Percentiles rank a stretch among this genome's conserved stretches.
These are phyloP conservation scores for Dendrophyllia cribrosa DNA, from an alignment of 64 coral and sea anemone species.

Conservation along the genomic window DNA sequence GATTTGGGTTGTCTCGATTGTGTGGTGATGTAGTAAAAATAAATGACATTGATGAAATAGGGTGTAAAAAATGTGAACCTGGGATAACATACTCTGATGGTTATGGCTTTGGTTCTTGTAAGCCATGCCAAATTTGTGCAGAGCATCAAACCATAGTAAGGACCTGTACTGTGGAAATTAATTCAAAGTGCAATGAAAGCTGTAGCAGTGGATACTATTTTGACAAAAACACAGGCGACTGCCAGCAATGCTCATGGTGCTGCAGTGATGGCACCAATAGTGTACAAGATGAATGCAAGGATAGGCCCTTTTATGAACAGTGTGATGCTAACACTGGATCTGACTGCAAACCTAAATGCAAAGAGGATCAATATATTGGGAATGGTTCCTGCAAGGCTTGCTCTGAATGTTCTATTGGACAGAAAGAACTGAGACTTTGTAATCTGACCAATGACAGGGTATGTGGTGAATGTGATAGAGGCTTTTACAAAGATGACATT, in stretches of 20 bases:
- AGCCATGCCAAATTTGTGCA: constrained; percentile 39
- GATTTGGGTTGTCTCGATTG: constrained; percentile 9
- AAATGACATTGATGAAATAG: background rate
- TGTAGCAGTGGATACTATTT: constrained; percentile 45
- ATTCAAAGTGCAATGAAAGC: constrained; percentile 24
- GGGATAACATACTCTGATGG: constrained; percentile 34
- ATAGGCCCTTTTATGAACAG: constrained; percentile 43
- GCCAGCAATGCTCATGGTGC: constrained; percentile 60
- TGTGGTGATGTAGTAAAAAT: constrained; percentile 9
- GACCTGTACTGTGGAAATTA: constrained; percentile 24
- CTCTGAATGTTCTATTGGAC: constrained; percentile 45
- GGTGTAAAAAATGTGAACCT: constrained; percentile 8
- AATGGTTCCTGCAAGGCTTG: constrained; percentile 35
- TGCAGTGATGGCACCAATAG: background rate
- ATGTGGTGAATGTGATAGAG: constrained; percentile 50
- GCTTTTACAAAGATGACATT: constrained; percentile 34
- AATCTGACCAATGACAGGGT: constrained; percentile 60
- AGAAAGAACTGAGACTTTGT: constrained; percentile 39
- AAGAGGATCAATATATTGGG: constrained; percentile 41
- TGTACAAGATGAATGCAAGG: constrained; percentile 16
- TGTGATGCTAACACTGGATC: constrained; percentile 13
- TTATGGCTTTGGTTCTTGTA: background rate
- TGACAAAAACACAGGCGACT: constrained; percentile 9
- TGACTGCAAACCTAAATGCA: constrained; percentile 46
- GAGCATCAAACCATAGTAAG: constrained; percentile 11